Evolutionary conservation across 2,797 vertebrate species (phyloP).

Genomic region (Nannoperca australis): DNA sequence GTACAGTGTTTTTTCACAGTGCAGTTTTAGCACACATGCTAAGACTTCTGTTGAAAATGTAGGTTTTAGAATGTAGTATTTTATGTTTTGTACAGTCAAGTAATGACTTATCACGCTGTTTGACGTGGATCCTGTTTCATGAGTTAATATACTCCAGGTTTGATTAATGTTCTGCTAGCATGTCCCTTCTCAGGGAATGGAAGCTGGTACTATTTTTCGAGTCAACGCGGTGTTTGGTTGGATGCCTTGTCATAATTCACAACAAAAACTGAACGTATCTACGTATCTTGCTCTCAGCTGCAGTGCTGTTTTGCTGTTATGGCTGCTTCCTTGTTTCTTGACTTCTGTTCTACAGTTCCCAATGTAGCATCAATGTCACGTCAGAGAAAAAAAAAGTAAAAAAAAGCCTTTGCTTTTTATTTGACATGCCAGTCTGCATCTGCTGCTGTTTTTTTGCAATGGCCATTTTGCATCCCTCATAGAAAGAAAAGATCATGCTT

Average conservation of each 20-base stretch:
- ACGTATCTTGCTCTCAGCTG: slow-evolving; percentile 39
- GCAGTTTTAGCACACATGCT: not conserved
- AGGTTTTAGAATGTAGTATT: not conserved
- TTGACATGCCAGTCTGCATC: slow-evolving; percentile 43
- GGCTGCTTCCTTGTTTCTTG: slow-evolving; percentile 68
- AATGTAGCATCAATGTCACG: slow-evolving; percentile 44
- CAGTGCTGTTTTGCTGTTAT: slow-evolving; percentile 68
- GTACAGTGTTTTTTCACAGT: slow-evolving; percentile 13
- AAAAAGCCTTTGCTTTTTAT: slow-evolving; percentile 38
- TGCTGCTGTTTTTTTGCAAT: slow-evolving; percentile 70
- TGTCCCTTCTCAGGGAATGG: slow-evolving; percentile 15
- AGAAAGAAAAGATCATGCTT: not conserved
- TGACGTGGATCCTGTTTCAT: slow-evolving; percentile 12
- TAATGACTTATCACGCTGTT: not conserved
- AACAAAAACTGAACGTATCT: slow-evolving; percentile 54
- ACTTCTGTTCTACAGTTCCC: slow-evolving; percentile 67
- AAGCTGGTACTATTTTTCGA: slow-evolving; percentile 27
- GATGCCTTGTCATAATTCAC: slow-evolving; percentile 76
- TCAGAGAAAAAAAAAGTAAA: slow-evolving; percentile 7
- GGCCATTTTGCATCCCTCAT: slow-evolving; percentile 64
- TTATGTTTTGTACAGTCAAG: slow-evolving; percentile 1
- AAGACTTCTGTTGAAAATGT: not conserved
- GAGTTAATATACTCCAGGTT: not conserved
- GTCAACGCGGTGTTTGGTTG: slow-evolving; percentile 80
- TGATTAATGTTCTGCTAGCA: slow-evolving; percentile 14